Evolutionary conservation across 2,113 vertebrate species (phyloP).

Genomic region (Amazona guildingii): DNA sequence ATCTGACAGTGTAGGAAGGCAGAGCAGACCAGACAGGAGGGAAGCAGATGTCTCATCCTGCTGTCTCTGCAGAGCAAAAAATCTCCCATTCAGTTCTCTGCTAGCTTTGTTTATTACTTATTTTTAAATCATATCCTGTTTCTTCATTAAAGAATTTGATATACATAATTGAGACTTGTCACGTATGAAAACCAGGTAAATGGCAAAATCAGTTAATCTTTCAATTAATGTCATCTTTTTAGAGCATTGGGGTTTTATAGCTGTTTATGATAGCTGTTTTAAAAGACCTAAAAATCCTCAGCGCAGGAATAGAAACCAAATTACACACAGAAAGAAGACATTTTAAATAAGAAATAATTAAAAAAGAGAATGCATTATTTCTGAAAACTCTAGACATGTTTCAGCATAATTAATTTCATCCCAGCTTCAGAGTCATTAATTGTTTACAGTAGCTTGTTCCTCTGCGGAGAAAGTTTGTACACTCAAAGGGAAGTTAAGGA

Average conservation of each 20-base stretch:
- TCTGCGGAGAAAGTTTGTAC: slow-evolving; percentile 4
- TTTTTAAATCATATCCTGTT: neutral
- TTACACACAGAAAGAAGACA: neutral
- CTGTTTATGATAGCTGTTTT: neutral
- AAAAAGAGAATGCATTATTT: neutral
- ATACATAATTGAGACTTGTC: neutral
- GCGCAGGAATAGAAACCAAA: neutral
- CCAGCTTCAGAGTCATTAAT: slow-evolving; percentile 43
- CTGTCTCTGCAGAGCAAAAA: neutral
- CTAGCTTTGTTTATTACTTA: neutral
- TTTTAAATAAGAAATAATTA: neutral
- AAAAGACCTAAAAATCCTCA: neutral
- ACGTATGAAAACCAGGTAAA: neutral
- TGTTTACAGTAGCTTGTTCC: slow-evolving; percentile 38
- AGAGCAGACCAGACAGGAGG: neutral
- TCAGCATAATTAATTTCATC: slow-evolving; percentile 35
- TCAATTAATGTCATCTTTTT: neutral
- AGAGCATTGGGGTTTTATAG: neutral
- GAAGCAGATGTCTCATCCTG: neutral
- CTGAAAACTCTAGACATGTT: slow-evolving; percentile 20
- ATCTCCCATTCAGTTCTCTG: neutral
- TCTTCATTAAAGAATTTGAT: neutral
- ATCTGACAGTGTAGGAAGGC: neutral
- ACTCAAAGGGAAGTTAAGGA: slow-evolving; percentile 45
- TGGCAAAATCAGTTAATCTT: neutral